These are phyloP conservation scores for Limonius californicus DNA, from an alignment of 1,140 invertebrate genomes.

Conservation along the genomic window DNA sequence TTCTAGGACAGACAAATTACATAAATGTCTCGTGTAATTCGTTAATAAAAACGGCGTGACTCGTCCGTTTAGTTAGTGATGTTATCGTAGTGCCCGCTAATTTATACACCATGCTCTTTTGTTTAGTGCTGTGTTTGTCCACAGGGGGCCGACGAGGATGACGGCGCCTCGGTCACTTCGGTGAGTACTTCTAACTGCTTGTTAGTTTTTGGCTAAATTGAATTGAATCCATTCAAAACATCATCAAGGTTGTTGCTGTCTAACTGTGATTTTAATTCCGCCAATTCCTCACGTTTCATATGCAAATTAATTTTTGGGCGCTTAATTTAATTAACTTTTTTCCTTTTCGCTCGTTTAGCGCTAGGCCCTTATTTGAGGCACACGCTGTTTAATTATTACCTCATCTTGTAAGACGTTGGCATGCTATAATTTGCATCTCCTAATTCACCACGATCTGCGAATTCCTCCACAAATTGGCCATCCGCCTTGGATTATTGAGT, in stretches of 20 bases:
- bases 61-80: conserved; percentile 38
- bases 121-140: conserved; percentile 50
- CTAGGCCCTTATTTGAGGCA: too few relatives aligned
- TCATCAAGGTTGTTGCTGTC: conserved; percentile 3
- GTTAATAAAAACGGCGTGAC: conserved; percentile 44
- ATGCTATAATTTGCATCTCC: not conserved
- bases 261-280: conserved; percentile 4
- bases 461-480: too few relatives aligned
- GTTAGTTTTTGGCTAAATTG: conserved; percentile 13
- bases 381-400: too few relatives aligned
- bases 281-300: not conserved
- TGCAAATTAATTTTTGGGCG: conserved; percentile 4
- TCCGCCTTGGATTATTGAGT: too few relatives aligned
- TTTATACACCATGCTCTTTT: conserved; percentile 45
- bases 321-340: not conserved
- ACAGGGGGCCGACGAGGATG: conserved; percentile 66
- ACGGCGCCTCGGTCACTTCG: conserved; percentile 64
- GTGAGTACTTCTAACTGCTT: conserved; percentile 49
- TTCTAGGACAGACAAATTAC: conserved; percentile 38
- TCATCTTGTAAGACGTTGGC: not conserved
- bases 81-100: conserved; percentile 41
- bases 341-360: too few relatives aligned
- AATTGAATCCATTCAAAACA: conserved; percentile 26
- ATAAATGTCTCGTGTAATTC: conserved; percentile 42
- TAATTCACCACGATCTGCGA: not conserved